A percentile compares a stretch with the other conserved stretches of the same genome.
Evolutionary conservation across 2,113 vertebrate genomes (phyloP).

Genomic region (Amphiprion percula): DNA sequence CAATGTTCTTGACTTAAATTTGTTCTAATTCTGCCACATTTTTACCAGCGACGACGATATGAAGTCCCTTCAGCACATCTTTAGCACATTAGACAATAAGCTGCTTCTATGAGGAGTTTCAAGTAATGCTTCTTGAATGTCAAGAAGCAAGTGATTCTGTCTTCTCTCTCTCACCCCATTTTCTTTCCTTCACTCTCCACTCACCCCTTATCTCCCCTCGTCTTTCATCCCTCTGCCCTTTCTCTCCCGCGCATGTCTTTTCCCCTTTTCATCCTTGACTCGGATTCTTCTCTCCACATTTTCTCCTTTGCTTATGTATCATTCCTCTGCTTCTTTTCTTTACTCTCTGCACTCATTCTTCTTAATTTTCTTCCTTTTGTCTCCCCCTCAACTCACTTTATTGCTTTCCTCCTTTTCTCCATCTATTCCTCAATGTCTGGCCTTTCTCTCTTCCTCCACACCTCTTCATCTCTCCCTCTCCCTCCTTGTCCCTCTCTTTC

Average conservation of each 20-base stretch:
- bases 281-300: constrained; percentile 13
- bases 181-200: constrained; percentile 22
- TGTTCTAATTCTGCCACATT: constrained; percentile 37
- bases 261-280: constrained; percentile 36
- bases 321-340: constrained; percentile 14
- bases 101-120: constrained; percentile 48
- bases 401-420: constrained; percentile 11
- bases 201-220: constrained; percentile 41
- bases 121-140: constrained; percentile 60
- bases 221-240: constrained; percentile 40
- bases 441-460: not conserved
- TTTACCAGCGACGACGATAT: constrained; percentile 10
- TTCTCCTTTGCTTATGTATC: constrained; percentile 22
- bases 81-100: constrained; percentile 50
- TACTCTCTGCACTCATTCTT: constrained; percentile 19
- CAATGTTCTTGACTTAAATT: constrained; percentile 18
- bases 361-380: constrained; percentile 1
- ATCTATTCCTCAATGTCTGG: not conserved
- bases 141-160: constrained; percentile 35
- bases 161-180: constrained; percentile 22
- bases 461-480: constrained; percentile 8
- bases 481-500: not conserved
- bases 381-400: constrained; percentile 14
- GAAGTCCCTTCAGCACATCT: constrained; percentile 36
- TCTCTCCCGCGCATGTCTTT: constrained; percentile 39